Base-by-base conservation (phyloP, 1,140 invertebrate genomes). In the Aphelenchoides avenae region DNA sequence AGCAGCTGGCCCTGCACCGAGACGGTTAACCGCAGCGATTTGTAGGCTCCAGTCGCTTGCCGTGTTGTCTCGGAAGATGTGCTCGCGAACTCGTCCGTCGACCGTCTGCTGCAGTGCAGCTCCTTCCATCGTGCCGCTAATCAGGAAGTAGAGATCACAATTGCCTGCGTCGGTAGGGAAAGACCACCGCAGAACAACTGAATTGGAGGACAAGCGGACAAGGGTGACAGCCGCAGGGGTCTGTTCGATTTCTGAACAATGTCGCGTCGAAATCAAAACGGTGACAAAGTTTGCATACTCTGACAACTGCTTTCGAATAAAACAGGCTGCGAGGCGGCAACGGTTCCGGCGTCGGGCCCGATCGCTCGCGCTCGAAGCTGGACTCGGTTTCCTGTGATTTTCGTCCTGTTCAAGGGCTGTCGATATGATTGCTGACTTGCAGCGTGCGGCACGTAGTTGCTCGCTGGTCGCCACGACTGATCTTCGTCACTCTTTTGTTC, bases 101-200 rank as follows among this genome's bases (percentile, higher is more conserved):
- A 68, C 68, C 20, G 57, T 70, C 27, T 54, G 53, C 27, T 66
- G 61, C 18, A 68, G 46, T 11, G 61, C 39, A 15, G 34, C 41
- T 1, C 48, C 60, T 40, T 68, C 69, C 3, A 68, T 33, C 26
- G 52, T 66, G 18, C 65, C 65, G 26, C 65, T 54, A 31, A 68
- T 64, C 18, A 68, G 39, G 42, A 68, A 68, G 27, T 68, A 63
- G 11, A 71, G 52, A 26, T 42, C 43, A 40, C 65, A 67, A 36
- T 52, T 37, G 20, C 39, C 39, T 4, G 27, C 11, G 34, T 68
- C 31, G 26, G 39, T 6, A 2, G 65, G 65, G 20, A 50, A 67
- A 11, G 34, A 24, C 65, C 65, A 67, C n/a, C 65, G 59, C 11
- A 67, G 52, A 1, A 59, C 29, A 22, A 67, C 46, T 13, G 36